phyloP scores from a whole-genome alignment of 2,888 invertebrate species.

The Synergus laeviventris region DNA sequence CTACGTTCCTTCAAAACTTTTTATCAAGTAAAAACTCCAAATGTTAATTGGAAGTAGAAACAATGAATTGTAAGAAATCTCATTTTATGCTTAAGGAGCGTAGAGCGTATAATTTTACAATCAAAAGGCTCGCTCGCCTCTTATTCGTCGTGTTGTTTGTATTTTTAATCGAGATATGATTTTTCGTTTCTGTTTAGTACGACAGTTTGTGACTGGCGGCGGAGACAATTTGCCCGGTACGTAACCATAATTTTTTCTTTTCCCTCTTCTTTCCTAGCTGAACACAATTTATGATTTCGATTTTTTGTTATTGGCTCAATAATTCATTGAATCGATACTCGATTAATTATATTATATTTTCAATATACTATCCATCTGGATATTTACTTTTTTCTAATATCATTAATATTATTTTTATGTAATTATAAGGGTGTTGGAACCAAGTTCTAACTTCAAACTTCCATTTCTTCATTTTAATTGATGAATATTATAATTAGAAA shows the following conservation, averaged over 20 bases:
- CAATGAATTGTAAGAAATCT: conserved; percentile 41
- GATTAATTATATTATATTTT: conserved; percentile 41
- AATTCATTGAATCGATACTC: conserved; percentile 39
- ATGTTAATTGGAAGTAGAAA: conserved; percentile 39
- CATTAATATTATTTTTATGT: conserved; percentile 6
- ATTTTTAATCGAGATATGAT: conserved; percentile 58
- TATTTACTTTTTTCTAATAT: background rate
- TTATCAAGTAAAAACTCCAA: conserved; percentile 42
- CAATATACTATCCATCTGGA: background rate
- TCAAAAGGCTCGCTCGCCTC: conserved; percentile 66
- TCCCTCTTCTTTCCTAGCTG: conserved; percentile 66
- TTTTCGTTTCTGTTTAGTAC: conserved; percentile 77
- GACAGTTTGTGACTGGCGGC: conserved; percentile 77
- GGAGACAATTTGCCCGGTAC: conserved; percentile 78
- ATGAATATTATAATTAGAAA: too few relatives aligned
- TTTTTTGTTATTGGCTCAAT: conserved; percentile 22
- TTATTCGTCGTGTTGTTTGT: conserved; percentile 63
- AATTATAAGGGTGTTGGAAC: background rate
- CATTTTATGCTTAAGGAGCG: conserved; percentile 55
- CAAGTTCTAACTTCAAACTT: too few relatives aligned
- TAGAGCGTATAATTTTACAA: conserved; percentile 57
- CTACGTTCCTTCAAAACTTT: conserved; percentile 45
- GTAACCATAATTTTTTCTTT: conserved; percentile 75
- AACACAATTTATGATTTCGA: conserved; percentile 39
- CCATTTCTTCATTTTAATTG: too few relatives aligned